phyloP scores from a whole-genome alignment of 2,113 vertebrate genomes.

The Camarhynchus parvulus region DNA sequence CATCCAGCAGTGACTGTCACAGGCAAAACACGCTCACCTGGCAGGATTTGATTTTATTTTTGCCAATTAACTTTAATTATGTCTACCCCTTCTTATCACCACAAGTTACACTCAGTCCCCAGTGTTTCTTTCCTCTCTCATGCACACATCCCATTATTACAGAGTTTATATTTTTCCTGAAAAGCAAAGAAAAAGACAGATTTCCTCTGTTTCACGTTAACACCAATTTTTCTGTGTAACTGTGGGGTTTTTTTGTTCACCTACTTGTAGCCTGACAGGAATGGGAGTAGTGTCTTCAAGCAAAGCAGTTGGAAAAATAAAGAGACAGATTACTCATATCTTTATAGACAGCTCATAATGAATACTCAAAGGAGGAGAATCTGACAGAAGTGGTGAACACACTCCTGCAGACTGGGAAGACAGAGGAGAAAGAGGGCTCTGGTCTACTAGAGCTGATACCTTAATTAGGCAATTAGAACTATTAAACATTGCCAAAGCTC shows the following conservation, averaged over 20 bases:
- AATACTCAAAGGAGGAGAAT: not conserved
- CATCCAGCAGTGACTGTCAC: not conserved
- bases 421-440: not conserved
- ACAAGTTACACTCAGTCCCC: not conserved
- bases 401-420: not conserved
- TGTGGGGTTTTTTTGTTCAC: not conserved
- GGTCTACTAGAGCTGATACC: constrained; percentile 6
- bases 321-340: not conserved
- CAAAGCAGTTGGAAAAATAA: not conserved
- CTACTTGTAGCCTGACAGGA: not conserved
- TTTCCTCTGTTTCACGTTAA: not conserved
- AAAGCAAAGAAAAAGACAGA: not conserved
- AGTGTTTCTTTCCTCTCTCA: not conserved
- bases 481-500: constrained; percentile 47
- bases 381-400: not conserved
- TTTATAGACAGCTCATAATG: not conserved
- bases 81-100: not conserved
- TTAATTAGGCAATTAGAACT: constrained; percentile 65
- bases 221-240: not conserved
- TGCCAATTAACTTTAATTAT: not conserved
- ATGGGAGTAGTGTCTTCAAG: not conserved
- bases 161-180: not conserved
- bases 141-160: not conserved
- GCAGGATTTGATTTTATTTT: not conserved
- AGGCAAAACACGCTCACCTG: not conserved